Percentiles rank a stretch among this genome's conserved stretches.
These are phyloP conservation scores for Antigone vipio DNA, from an alignment of 2,113 vertebrate genomes.

Conservation along the genomic window DNA sequence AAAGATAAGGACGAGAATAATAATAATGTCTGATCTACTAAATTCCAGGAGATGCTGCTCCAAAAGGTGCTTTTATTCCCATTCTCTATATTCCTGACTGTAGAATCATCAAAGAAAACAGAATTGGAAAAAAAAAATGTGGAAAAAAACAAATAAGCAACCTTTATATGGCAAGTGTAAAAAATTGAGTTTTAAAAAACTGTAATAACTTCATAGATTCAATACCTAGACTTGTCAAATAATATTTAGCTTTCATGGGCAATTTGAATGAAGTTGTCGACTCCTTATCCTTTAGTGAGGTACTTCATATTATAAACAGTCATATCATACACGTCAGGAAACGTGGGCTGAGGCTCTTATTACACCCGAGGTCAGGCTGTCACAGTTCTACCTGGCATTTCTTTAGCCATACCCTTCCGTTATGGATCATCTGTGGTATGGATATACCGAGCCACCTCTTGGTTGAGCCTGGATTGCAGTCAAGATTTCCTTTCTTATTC, in stretches of 20 bases:
- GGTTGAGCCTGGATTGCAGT: background rate
- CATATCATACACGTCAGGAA: background rate
- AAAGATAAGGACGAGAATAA: background rate
- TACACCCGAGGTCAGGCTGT: background rate
- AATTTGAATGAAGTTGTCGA: rapidly evolving
- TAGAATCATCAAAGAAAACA: background rate
- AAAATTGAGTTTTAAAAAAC: background rate
- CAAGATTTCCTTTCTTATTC: background rate
- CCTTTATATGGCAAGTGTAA: background rate
- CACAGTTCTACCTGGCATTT: too few relatives aligned
- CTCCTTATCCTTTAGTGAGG: background rate
- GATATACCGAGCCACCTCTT: background rate
- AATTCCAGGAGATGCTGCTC: background rate
- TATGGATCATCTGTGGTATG: background rate
- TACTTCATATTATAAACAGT: background rate
- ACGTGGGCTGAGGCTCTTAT: background rate
- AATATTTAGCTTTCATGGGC: background rate
- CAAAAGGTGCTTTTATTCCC: background rate
- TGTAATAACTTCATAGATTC: background rate
- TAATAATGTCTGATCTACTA: background rate
- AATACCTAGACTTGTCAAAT: background rate
- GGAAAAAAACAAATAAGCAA: background rate
- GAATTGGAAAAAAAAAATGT: background rate
- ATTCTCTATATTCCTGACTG: background rate
- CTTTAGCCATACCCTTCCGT: background rate